These are phyloP conservation scores for Buphagus erythrorhynchus DNA, from an alignment of 2,797 vertebrate species.

Conservation along the genomic window DNA sequence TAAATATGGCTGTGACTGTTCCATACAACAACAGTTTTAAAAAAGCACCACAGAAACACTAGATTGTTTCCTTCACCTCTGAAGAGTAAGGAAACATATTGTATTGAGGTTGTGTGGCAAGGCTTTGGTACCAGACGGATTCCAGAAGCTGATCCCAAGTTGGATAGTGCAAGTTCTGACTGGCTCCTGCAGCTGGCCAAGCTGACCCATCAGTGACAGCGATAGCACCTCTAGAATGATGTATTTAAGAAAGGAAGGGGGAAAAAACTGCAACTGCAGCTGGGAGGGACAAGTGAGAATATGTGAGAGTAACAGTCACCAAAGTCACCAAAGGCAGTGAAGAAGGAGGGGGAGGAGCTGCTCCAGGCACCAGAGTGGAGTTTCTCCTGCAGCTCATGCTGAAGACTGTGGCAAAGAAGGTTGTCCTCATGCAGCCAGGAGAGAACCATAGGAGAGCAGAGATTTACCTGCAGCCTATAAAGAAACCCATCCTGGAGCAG, in stretches of 20 bases:
- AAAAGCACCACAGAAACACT: background rate
- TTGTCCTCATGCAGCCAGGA: background rate
- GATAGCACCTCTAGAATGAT: accelerated
- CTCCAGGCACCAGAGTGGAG: accelerated
- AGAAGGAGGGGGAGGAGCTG: background rate
- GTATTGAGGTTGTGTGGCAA: background rate
- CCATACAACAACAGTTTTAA: too few species aligned
- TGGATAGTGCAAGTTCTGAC: background rate
- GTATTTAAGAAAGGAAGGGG: background rate
- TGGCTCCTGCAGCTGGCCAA: accelerated
- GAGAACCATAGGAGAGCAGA: background rate
- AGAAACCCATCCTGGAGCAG: background rate
- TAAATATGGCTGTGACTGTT: background rate
- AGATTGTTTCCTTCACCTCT: background rate
- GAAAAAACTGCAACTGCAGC: background rate
- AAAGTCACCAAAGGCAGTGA: background rate
- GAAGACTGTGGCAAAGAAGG: background rate
- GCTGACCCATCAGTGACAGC: accelerated
- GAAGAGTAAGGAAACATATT: background rate
- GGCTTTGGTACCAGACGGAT: background rate
- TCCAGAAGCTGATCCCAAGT: background rate
- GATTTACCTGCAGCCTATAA: background rate
- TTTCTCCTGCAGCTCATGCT: background rate
- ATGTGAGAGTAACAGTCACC: background rate
- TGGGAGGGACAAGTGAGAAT: accelerated